Percentiles rank a stretch among this genome's conserved stretches.
Conservation (phyloP, 1,140 invertebrate genomes). For the Chironomus striatipennis region DNA sequence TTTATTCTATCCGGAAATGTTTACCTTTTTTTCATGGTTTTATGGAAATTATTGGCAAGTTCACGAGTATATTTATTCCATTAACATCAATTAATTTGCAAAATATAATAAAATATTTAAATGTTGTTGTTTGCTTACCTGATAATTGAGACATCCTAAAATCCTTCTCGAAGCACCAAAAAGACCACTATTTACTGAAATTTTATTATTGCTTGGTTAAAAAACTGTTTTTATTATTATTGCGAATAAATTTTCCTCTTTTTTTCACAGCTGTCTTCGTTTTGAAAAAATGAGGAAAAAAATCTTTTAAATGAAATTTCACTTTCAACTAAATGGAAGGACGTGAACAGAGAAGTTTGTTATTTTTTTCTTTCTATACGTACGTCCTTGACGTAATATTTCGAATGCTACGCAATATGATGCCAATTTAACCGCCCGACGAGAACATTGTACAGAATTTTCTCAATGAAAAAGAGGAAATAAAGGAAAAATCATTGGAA, state of each 20-base stretch:
- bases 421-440: not conserved
- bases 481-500: not conserved
- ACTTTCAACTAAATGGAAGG: not conserved
- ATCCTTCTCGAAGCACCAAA: not conserved
- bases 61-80: too few species aligned
- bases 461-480: not conserved
- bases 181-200: not conserved
- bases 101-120: too few species aligned
- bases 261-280: not conserved
- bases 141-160: not conserved
- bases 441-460: not conserved
- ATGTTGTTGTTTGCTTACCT: too few species aligned
- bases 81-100: too few species aligned
- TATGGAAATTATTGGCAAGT: too few species aligned
- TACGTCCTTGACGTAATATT: slow-evolving; percentile 12
- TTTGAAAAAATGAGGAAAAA: not conserved
- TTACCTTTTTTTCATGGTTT: too few species aligned
- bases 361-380: not conserved
- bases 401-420: slow-evolving; percentile 5
- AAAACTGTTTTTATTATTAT: not conserved
- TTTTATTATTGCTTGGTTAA: not conserved
- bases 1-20: too few species aligned
- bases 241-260: not conserved
- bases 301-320: not conserved
- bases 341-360: too few species aligned